A percentile compares a stretch with the other conserved stretches of the same genome.
These are phyloP conservation scores for Tor tambroides DNA, from an alignment of 2,113 vertebrate genomes.

Conservation along the genomic window DNA sequence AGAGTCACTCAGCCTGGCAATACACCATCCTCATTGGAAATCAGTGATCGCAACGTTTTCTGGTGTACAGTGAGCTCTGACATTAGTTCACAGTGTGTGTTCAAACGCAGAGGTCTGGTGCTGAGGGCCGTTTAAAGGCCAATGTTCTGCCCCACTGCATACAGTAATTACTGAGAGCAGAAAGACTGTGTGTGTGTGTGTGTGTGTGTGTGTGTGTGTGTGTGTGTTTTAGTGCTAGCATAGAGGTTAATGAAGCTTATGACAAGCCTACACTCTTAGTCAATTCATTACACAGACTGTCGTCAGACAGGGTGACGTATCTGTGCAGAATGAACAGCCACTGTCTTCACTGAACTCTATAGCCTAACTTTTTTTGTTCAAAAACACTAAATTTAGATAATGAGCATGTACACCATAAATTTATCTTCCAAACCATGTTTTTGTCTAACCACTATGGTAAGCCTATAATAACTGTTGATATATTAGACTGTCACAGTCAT, in stretches of 20 bases:
- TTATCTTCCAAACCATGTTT: too few species aligned
- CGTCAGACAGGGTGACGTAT: background rate
- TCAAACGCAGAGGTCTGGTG: background rate
- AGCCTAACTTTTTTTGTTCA: too few species aligned
- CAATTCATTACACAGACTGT: background rate
- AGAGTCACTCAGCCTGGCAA: background rate
- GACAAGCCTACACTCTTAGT: background rate
- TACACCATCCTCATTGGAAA: background rate
- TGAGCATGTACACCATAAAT: too few species aligned
- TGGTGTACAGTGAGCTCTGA: background rate
- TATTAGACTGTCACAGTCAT: too few species aligned
- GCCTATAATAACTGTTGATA: too few species aligned
- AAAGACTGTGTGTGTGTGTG: background rate
- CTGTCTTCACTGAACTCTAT: background rate
- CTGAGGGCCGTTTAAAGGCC: constrained; percentile 70
- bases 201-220: background rate
- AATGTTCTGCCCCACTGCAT: constrained; percentile 64
- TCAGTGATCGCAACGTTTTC: background rate
- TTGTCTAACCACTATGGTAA: too few species aligned
- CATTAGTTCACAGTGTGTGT: constrained; percentile 1
- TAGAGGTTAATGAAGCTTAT: too few species aligned
- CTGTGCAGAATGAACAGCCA: background rate
- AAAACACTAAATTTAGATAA: too few species aligned
- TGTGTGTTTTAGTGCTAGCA: background rate
- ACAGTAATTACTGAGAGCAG: constrained; percentile 63